Evolutionary conservation across 2,113 vertebrate genomes (phyloP), one percentile per base, ranked within the genome.

Genomic region (Hypocryptadius cinnamomeus): DNA sequence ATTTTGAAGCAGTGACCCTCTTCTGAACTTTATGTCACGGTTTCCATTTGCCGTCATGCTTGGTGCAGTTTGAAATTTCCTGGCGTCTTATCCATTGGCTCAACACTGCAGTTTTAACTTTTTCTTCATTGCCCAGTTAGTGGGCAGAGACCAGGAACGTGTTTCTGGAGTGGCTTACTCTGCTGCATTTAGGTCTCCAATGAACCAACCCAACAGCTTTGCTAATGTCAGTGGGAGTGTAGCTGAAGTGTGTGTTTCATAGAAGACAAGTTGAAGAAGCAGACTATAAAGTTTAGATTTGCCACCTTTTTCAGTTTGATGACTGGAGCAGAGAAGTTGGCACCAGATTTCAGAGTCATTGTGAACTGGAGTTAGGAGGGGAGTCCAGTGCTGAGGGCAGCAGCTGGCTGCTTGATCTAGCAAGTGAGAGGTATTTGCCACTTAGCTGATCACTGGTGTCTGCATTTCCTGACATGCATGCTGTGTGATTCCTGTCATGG

Each of bases 31-130:
- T 73, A 79, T 33, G 22, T 95, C 93, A 92, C 61, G 85, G 84
- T 96, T 96, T 97, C 96, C 74, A 5, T 94, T 95, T 87, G 78
- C 95, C 3, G 12, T 82, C 33, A 10, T 68, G 47, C 78, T 78
- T 89, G 40, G n/a, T 95, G 73, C 78, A 70, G 56, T 89, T 88
- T 78, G 90, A 95, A 93, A 92, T 96, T 96, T 91, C 89, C 93
- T 96, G 94, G 85, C 21, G 0, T 24, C 56, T 72, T 92, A 35
- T 76, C 60, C 77, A 50, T 74, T 96, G 94, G 81, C 87, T 95
- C 72, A 53, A 42, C 24, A 19, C 18, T 53, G 44, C 24, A 35
- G 53, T 87, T 87, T 92, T 87, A 65, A 33, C 92, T 96, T 95
- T 35, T 80, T 88, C 87, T 93, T 95, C 5, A 0, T 86, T 96